Conservation (phyloP, 1,140 invertebrate genomes). For the Drosophila ercepeae region DNA sequence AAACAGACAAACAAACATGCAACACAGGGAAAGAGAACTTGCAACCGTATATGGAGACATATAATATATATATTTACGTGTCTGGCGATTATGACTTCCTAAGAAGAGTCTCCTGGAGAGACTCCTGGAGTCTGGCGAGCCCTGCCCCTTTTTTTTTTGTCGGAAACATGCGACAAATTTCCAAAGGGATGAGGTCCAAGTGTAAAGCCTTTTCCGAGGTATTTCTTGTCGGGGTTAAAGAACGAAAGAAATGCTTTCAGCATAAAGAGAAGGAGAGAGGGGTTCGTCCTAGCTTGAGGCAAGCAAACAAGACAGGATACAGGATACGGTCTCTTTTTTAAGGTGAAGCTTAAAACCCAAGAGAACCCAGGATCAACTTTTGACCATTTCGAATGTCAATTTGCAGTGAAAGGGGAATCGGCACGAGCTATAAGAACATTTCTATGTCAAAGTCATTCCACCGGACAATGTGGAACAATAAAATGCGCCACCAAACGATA, state of each 20-base stretch:
- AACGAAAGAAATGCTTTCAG: conserved; percentile 77
- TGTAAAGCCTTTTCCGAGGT: no score
- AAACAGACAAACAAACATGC: conserved; percentile 49
- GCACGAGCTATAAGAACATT: conserved; percentile 24
- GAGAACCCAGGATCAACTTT: background rate
- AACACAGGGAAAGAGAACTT: conserved; percentile 28
- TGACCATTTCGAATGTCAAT: no score
- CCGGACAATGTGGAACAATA: conserved; percentile 74
- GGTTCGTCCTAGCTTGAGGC: conserved; percentile 3
- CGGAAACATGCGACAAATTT: conserved; percentile 44
- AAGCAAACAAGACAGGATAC: conserved; percentile 47
- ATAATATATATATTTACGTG: conserved; percentile 7
- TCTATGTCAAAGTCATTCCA: conserved; percentile 77
- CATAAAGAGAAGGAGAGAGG: conserved; percentile 18
- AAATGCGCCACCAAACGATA: conserved; percentile 52
- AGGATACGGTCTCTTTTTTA: no score
- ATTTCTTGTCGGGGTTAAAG: conserved; percentile 64
- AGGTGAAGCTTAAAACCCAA: no score
- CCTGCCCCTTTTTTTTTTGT: background rate
- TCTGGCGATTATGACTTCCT: conserved; percentile 48
- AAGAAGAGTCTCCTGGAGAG: conserved; percentile 3
- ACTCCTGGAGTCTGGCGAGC: background rate
- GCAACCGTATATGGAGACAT: conserved; percentile 11
- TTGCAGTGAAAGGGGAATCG: conserved; percentile 61
- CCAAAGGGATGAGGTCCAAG: conserved; percentile 7